phyloP scores from a whole-genome alignment of 2,113 vertebrate species.

The Illadopsis cleaveri region DNA sequence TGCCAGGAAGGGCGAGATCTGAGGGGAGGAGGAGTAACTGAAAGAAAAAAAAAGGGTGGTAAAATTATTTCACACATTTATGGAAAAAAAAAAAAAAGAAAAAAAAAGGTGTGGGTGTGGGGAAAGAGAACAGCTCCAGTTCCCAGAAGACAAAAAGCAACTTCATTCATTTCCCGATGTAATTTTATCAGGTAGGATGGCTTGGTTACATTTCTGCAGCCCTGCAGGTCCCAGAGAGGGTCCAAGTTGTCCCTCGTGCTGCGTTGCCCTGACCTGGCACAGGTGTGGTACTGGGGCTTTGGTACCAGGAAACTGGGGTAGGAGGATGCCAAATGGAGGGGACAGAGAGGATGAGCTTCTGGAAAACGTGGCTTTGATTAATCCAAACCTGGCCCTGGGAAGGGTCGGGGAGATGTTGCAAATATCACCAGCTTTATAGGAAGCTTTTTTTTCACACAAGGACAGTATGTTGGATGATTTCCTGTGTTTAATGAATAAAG shows the following conservation, averaged over 20 bases:
- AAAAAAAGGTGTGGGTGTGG: background rate
- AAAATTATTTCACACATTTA: constrained; percentile 52
- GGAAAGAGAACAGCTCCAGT: constrained; percentile 20
- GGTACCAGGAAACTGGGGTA: background rate
- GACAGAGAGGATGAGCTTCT: background rate
- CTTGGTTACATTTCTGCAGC: background rate
- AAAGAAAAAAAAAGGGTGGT: background rate
- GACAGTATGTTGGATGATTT: constrained; percentile 4
- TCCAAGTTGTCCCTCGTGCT: background rate
- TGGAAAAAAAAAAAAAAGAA: background rate
- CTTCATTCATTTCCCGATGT: background rate
- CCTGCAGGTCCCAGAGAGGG: background rate
- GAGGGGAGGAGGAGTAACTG: constrained; percentile 39
- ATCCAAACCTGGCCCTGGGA: background rate
- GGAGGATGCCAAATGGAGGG: background rate
- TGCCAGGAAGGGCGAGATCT: constrained; percentile 43
- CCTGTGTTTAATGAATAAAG: background rate
- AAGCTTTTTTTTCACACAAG: background rate
- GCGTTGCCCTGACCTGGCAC: background rate
- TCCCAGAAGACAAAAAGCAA: background rate
- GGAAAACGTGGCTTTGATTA: background rate
- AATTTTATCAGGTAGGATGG: background rate
- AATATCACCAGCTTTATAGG: background rate
- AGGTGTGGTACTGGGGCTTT: background rate
- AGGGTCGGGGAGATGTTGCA: background rate